Base-by-base conservation (phyloP, 2,888 invertebrate genomes). In the Drosophila borealis region DNA sequence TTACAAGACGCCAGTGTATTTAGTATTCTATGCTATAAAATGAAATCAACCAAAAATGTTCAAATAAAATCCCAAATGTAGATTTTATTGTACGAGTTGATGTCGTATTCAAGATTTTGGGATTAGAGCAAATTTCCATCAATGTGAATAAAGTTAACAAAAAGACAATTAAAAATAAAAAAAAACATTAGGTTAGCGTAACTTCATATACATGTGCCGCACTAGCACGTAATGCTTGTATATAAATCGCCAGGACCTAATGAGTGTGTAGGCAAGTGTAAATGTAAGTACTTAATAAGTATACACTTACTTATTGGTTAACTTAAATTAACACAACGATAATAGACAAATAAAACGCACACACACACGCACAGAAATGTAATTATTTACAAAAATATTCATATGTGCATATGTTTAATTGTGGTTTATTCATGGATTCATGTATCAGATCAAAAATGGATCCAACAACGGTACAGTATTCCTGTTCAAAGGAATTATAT, bases 281-380 rank as follows among this genome's bases (percentile, higher is more conserved):
- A 61, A 74, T 46, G 14, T 70, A 64, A 62, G 53, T 57, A 64
- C 74, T 61, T 61, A 72, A 74, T 72, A 74, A 72, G 73, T 55
- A 62, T 29, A 61, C 54, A 48, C 73, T 77, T 49, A 74, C 74
- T 74, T 74, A 72, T 74, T 39, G 55, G 51, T 62, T 78, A 78
- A 41, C 74, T 78, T 74, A 78, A 66, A 66, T 62, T 49, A 50
- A 72, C 78, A 77, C 73, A 62, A 53, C 44, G 56, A 42, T 51
- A 54, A 73, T 19, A 65, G 17, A 65, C 65, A 39, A 54, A 51
- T 56, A 37, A 39, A 39, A 60, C 54, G 54, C 56, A 29, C 44
- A n/a, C 29, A 42, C 62, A 49, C 34, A 49, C 29, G 42, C 11
- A 44, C 34, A 42, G 36, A 13, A 39, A 63, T 70, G 34, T 42